A percentile compares a stretch with the other conserved stretches of the same genome.
Evolutionary conservation across 64 coral and sea anemone species (phyloP).

Genomic region (Porites australiensis): DNA sequence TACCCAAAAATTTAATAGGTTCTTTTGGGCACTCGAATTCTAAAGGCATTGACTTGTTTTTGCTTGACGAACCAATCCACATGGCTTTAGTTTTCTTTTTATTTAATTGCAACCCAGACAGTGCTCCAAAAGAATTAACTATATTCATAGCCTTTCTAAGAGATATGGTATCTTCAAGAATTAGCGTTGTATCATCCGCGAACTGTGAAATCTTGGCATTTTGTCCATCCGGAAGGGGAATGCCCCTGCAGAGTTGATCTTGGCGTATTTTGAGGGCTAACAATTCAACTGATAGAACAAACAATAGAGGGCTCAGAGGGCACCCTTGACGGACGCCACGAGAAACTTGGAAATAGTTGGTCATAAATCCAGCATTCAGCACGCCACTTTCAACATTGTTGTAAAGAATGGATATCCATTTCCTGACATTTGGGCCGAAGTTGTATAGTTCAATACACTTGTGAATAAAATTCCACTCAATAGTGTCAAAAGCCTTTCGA

Average conservation of each 20-base stretch:
- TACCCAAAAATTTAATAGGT: not conserved
- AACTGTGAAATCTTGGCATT: not conserved
- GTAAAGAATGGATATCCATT: too few relatives aligned
- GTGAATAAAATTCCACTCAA: too few relatives aligned
- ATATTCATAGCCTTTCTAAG: not conserved
- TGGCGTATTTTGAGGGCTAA: constrained; percentile 17
- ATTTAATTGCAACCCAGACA: not conserved
- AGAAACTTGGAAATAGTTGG: not conserved
- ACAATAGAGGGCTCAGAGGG: constrained; percentile 34
- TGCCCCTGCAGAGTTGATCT: not conserved
- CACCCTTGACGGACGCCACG: constrained; percentile 56
- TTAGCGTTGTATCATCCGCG: not conserved
- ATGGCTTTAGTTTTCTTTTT: not conserved
- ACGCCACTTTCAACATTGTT: not conserved
- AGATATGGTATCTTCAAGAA: not conserved
- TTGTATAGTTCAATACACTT: too few relatives aligned
- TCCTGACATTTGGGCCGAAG: too few relatives aligned
- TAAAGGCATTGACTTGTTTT: not conserved
- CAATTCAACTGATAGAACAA: constrained; percentile 17
- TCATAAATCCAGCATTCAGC: not conserved
- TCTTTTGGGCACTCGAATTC: not conserved
- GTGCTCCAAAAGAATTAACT: not conserved
- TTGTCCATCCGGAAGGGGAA: not conserved
- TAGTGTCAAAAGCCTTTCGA: too few relatives aligned
- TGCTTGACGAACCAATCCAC: not conserved